These are phyloP conservation scores for Nipponacmea schrenckii DNA, from an alignment of 2,888 invertebrate species.

Conservation along the genomic window DNA sequence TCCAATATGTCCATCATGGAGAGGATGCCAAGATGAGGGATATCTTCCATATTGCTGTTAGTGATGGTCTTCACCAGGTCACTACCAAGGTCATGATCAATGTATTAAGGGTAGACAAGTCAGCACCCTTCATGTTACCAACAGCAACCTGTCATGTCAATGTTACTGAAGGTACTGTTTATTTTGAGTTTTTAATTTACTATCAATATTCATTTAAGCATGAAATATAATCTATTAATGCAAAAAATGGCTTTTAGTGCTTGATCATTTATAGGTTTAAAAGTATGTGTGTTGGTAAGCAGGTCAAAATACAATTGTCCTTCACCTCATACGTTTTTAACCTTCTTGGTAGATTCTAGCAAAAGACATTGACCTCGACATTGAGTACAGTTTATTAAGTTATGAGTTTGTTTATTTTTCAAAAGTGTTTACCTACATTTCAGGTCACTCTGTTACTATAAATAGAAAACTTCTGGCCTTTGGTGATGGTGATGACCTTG, in stretches of 20 bases:
- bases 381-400: too few relatives aligned
- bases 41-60: conserved; percentile 44
- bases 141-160: conserved; percentile 48
- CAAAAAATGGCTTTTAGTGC: too few relatives aligned
- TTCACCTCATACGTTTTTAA: too few relatives aligned
- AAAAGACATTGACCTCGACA: too few relatives aligned
- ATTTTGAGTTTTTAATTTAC: neutral
- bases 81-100: conserved; percentile 40
- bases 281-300: too few relatives aligned
- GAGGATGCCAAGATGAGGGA: conserved; percentile 36
- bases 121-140: conserved; percentile 48
- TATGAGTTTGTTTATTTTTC: too few relatives aligned
- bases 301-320: too few relatives aligned
- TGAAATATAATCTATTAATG: too few relatives aligned
- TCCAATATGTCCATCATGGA: conserved; percentile 57
- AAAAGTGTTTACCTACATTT: too few relatives aligned
- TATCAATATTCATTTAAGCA: too few relatives aligned
- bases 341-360: too few relatives aligned
- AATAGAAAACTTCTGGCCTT: conserved; percentile 48
- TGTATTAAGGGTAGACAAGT: conserved; percentile 49
- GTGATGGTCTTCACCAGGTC: conserved; percentile 51
- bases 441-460: conserved; percentile 47
- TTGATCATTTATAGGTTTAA: too few relatives aligned
- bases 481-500: conserved; percentile 48
- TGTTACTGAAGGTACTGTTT: conserved; percentile 53